Evolutionary conservation across 2,113 vertebrate species (phyloP), one percentile per base, ranked within the genome.

Genomic region (Steatornis caripensis): DNA sequence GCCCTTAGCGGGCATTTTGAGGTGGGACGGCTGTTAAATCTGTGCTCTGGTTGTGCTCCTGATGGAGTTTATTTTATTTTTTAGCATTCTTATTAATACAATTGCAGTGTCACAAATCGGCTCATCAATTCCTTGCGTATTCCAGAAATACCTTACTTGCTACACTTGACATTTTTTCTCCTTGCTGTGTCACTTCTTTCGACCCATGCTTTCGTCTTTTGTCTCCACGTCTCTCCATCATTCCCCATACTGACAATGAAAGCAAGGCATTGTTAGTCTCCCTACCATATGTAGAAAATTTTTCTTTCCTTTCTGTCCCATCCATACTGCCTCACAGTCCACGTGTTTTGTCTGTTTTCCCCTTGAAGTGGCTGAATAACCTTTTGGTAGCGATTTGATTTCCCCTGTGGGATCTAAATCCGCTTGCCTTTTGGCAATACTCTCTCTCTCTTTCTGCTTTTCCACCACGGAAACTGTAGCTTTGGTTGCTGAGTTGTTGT

Each of bases 361-460:
- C 75, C 16, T 80, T 80, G 41, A 85, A 76, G 58, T 76, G 66
- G 15, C 58, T 77, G 82, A 83, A 91, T 43, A 93, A 95, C 60
- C 64, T 89, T 87, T 89, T 61, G 53, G 36, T 83, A 83, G 57
- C 77, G 86, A 83, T 86, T 95, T 70, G 26, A 72, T 87, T 95
- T 95, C 36, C 49, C 84, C 45, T 69, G 13, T 71, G 93, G 70
- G 46, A 60, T 82, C 65, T 60, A 91, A 95, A 89, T 74, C 74
- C 69, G n/a, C 61, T 91, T 91, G 77, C 19, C 53, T 96, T 91
- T 91, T 87, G 84, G 87, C 93, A 83, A 6, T n/a, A 10, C 20
- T 95, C 24, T 60, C 17, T 87, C 91, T n/a, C 65, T 61, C 26
- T 94, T 95, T 87, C 81, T 85, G 49, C 74, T 91, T 83, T 91